Base-by-base conservation (phyloP, 2,888 invertebrate species). In the Anorthoa munda region DNA sequence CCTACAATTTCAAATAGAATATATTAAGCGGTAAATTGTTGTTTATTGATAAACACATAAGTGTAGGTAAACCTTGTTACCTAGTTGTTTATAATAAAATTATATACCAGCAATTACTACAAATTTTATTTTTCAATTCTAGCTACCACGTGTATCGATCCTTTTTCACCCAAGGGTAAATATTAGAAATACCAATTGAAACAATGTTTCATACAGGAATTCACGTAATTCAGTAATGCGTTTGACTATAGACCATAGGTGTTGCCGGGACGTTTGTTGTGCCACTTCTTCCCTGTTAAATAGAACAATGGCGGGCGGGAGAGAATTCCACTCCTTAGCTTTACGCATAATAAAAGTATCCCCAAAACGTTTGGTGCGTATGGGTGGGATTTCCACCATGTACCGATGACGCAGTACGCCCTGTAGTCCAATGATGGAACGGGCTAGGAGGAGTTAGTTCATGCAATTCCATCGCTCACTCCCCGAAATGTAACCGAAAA, bases 111-210 rank as follows among this genome's bases (percentile, higher is more conserved):
- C 31, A 23, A 13, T n/a, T 12, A 39, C 18, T 9, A 46, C 15
- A 63, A 50, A 51, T 26, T 7, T 7, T 51, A 45, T 46, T 55
- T 55, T 23, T 12, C 17, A 7, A 46, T 46, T 50, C 23, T 75
- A 61, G 46, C 39, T 17, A 26, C 39, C 66, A 75, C 61, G 51
- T 76, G 66, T 53, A 81, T 81, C 23, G 66, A 66, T 66, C 51
- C 23, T 31, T 17, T 46, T 45, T 59, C n/a, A 80, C 11, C 21
- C 21, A 50, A 72, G 13, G 55, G 17, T 63, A 56, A 53, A 39
- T 17, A 60, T 21, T 26, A 51, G 39, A 50, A 26, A 63, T 23
- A 48, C 21, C 48, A 48, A 48, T 39, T 45, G 26, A 50, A 51
- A 55, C 17, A 39, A 53, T 53, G 17, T n/a, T 60, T 15, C 3